Base-by-base conservation (phyloP, 2,797 vertebrate genomes). In the Caiman crocodilus region DNA sequence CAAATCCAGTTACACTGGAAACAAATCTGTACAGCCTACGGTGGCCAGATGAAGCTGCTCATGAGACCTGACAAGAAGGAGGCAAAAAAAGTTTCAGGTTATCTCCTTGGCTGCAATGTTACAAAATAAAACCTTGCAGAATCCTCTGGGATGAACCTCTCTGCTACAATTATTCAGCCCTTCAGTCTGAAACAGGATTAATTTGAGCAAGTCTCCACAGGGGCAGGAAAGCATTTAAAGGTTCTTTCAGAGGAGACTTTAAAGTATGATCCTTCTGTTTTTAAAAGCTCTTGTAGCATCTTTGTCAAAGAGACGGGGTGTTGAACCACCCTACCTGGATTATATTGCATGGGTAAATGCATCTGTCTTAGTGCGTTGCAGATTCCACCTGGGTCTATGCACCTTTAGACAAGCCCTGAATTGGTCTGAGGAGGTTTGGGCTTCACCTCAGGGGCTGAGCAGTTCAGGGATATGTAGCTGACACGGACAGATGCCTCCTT, bases 311-410 rank as follows among this genome's bases (percentile, higher is more conserved):
- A 91, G 28, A 28, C 71, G 17, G 55, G 21, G 25, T 87, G 88
- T 12, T 35, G 55, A 32, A 65, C 8, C 3, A 82, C 63, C 23
- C 3, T 15, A 64, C 14, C 26, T 25, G 65, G 5, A 55, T 76
- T 82, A 42, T 50, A 7, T 60, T 59, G 7, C 20, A 10, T 1
- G 35, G 23, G 17, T 63, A 76, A 80, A 55, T 75, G 82, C 42
- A 21, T 30, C 28, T 7, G 25, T 63, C 7, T 3, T 5, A 50
- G 69, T 5, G 61, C 0, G 0, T 1, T 35, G 59, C 20, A 4
- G 18, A 10, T 59, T 35, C 71, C 17, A 7, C 14, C 50, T 13
- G 28, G 71, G 35, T 6, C 23, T 11, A n/a, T 73, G 21, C 23
- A 28, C 16, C 16, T 58, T 7, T 16, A 50, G 69, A 73, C 35